Conservation (phyloP, 2,113 vertebrate species). For the Bettongia penicillata region DNA sequence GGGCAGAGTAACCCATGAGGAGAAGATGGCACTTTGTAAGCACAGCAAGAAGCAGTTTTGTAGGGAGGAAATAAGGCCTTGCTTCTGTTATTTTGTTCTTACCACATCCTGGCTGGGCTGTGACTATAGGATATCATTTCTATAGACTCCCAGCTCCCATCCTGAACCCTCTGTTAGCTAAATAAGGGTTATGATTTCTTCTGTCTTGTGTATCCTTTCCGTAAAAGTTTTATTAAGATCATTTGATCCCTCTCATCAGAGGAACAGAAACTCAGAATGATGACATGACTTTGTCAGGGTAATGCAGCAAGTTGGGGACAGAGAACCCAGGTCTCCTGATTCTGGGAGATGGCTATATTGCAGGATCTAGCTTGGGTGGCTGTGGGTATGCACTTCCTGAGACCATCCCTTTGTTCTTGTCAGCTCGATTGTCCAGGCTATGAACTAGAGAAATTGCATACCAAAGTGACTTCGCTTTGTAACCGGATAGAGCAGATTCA, state of each 20-base stretch:
- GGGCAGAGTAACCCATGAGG: neutral
- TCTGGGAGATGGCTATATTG: neutral
- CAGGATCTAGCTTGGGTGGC: neutral
- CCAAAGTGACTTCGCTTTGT: constrained; percentile 93
- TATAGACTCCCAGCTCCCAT: neutral
- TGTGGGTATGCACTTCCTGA: neutral
- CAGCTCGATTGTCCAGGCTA: constrained; percentile 91
- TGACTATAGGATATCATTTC: neutral
- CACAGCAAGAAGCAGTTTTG: neutral
- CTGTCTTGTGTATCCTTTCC: neutral
- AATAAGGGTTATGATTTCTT: neutral
- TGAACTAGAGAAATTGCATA: constrained; percentile 91
- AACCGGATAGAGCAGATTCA: constrained; percentile 92
- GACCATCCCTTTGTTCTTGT: neutral
- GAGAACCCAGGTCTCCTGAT: neutral
- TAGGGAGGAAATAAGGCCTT: neutral
- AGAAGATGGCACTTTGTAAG: neutral
- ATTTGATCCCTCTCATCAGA: neutral
- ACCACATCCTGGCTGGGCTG: neutral
- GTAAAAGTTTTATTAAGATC: neutral
- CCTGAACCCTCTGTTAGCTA: neutral
- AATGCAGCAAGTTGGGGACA: neutral
- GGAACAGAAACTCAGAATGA: neutral
- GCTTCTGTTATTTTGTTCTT: neutral
- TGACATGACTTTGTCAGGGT: neutral